These are phyloP conservation scores for Montipora capitata DNA, from an alignment of 92 coral and sea anemone genomes.

Conservation along the genomic window DNA sequence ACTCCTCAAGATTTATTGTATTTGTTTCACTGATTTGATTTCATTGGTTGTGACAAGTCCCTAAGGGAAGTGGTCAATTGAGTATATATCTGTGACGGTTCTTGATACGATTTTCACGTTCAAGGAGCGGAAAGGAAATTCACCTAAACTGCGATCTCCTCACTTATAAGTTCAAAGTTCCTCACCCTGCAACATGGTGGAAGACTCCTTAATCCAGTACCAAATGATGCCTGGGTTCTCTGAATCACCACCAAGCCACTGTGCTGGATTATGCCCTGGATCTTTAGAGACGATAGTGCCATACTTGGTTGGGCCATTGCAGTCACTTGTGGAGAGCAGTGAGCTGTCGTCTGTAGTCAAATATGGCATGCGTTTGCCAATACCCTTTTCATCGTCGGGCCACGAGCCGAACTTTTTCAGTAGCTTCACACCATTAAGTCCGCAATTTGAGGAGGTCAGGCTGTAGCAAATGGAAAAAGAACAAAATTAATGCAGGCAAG, in stretches of 20 bases:
- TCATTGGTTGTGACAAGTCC: too few relatives aligned
- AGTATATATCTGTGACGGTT: too few relatives aligned
- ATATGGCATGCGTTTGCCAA: slow-evolving; percentile 94
- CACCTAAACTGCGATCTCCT: too few relatives aligned
- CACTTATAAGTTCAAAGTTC: background rate
- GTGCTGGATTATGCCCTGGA: slow-evolving; percentile 72
- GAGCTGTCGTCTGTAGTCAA: slow-evolving; percentile 73
- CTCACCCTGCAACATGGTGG: slow-evolving; percentile 81
- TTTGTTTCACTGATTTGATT: too few relatives aligned
- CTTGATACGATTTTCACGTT: too few relatives aligned
- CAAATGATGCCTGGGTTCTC: slow-evolving; percentile 91
- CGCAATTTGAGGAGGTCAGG: slow-evolving; percentile 55
- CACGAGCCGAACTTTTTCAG: slow-evolving; percentile 87
- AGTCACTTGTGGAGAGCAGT: slow-evolving; percentile 87
- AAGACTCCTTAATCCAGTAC: slow-evolving; percentile 98
- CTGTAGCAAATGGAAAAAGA: slow-evolving; percentile 25
- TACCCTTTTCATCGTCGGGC: slow-evolving; percentile 84
- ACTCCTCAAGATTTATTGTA: too few relatives aligned
- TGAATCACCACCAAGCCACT: slow-evolving; percentile 85
- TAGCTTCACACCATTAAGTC: slow-evolving; percentile 74
- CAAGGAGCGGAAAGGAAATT: too few relatives aligned
- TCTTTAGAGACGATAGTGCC: slow-evolving; percentile 85
- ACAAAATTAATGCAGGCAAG: background rate
- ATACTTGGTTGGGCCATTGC: slow-evolving; percentile 78
- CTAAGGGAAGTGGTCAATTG: too few relatives aligned